A percentile compares a stretch with the other conserved stretches of the same genome.
These are phyloP conservation scores for Ornithorhynchus anatinus DNA, from an alignment of 2,113 vertebrate species.

Conservation along the genomic window DNA sequence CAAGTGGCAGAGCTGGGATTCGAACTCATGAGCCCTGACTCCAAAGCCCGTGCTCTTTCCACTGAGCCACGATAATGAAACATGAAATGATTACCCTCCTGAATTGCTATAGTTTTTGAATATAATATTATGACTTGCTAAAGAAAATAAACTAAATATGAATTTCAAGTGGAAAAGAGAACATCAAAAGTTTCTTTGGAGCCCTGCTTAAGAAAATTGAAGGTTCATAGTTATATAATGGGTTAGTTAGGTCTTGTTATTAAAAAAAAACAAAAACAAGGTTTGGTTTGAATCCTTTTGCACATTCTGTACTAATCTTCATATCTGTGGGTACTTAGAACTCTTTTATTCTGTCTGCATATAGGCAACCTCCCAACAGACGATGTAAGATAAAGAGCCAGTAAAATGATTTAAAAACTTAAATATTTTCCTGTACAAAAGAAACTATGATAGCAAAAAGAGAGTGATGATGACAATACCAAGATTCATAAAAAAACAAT, in stretches of 20 bases:
- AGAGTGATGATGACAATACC: slow-evolving; percentile 52
- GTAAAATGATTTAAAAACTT: slow-evolving; percentile 36
- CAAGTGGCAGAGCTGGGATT: no score
- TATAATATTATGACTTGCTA: neutral
- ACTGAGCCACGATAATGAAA: no score
- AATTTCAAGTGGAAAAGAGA: neutral
- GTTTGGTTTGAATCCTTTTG: no score
- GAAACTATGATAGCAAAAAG: slow-evolving; percentile 38
- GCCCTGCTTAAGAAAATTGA: neutral
- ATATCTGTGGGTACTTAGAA: slow-evolving; percentile 7
- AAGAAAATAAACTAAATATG: neutral
- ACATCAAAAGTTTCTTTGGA: neutral
- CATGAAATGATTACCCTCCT: neutral
- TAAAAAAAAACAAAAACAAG: no score
- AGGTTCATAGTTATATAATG: neutral
- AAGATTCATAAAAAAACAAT: slow-evolving; percentile 43
- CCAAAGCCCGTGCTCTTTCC: no score
- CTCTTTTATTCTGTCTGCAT: slow-evolving; percentile 18
- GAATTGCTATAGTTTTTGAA: neutral
- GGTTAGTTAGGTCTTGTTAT: no score
- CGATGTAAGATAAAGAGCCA: slow-evolving; percentile 15
- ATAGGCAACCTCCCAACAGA: slow-evolving; percentile 30
- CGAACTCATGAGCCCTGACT: no score
- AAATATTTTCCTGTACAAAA: slow-evolving; percentile 21
- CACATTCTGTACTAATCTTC: no score